Evolutionary conservation across 1,140 invertebrate genomes (phyloP).

Genomic region (Adelges cooleyi): DNA sequence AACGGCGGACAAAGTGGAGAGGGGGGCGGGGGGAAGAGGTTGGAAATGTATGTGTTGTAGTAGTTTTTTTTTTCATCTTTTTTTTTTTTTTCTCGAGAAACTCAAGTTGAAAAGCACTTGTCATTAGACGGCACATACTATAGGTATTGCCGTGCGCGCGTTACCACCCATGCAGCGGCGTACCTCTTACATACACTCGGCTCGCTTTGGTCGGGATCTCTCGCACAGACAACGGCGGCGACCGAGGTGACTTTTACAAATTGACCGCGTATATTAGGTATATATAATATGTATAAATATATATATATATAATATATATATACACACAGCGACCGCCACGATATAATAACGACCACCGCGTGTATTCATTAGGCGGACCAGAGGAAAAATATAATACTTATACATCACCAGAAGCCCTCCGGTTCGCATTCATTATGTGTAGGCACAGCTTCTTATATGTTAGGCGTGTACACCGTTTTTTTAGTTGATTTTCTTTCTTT

Average conservation of each 20-base stretch:
- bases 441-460: no score
- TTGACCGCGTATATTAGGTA: background rate
- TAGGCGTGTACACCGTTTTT: no score
- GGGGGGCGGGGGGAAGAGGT: background rate
- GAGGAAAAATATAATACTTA: background rate
- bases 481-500: no score
- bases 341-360: background rate
- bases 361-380: background rate
- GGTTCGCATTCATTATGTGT: conserved; percentile 10
- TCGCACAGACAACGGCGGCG: background rate
- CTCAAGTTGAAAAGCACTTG: conserved; percentile 10
- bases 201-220: background rate
- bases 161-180: conserved; percentile 11
- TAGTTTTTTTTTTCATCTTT: no score
- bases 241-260: conserved; percentile 25
- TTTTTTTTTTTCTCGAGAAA: no score
- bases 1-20: background rate
- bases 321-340: background rate
- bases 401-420: background rate
- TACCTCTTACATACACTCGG: no score
- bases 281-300: background rate
- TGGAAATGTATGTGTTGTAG: no score
- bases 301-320: background rate
- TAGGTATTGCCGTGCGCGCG: background rate
- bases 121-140: conserved; percentile 10